Conservation (phyloP, 2,797 vertebrate genomes). For the Premnoplex brunnescens region DNA sequence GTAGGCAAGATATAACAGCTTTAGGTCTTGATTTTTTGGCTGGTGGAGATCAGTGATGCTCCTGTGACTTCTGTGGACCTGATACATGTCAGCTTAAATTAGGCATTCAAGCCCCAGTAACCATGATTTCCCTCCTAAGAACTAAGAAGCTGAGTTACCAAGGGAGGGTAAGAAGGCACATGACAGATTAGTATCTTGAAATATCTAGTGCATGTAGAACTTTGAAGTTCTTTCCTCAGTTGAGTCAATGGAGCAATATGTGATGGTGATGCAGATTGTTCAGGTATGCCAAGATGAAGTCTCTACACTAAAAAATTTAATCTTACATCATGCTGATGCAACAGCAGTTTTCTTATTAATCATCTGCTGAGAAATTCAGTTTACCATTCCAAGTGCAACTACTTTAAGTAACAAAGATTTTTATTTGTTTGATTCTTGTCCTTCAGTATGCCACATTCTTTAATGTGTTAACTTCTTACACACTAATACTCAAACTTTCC, state of each 20-base stretch:
- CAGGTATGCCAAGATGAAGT: not conserved
- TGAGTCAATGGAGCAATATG: not conserved
- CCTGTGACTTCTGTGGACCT: not conserved
- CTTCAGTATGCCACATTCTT: not conserved
- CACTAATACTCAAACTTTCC: conserved; percentile 10
- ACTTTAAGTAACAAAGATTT: not conserved
- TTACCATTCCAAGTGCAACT: not conserved
- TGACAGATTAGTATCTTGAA: not conserved
- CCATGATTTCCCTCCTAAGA: not conserved
- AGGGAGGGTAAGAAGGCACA: not conserved
- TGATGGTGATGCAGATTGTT: not conserved
- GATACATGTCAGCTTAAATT: not conserved
- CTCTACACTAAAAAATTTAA: not conserved
- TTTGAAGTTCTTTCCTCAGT: not conserved
- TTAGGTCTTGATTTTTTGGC: not conserved
- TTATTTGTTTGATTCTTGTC: not conserved
- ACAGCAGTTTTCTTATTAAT: not conserved
- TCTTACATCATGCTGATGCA: not conserved
- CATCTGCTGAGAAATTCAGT: not conserved
- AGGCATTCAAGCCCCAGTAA: not conserved
- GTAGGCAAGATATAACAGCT: not conserved
- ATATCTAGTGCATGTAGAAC: not conserved
- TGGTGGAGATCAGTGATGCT: fast-evolving
- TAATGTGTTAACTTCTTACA: not conserved
- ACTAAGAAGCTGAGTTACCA: not conserved